Percentiles rank a stretch among this genome's conserved stretches.
Evolutionary conservation across 2,888 invertebrate genomes (phyloP).

Genomic region (Nephrotoma appendiculata): DNA sequence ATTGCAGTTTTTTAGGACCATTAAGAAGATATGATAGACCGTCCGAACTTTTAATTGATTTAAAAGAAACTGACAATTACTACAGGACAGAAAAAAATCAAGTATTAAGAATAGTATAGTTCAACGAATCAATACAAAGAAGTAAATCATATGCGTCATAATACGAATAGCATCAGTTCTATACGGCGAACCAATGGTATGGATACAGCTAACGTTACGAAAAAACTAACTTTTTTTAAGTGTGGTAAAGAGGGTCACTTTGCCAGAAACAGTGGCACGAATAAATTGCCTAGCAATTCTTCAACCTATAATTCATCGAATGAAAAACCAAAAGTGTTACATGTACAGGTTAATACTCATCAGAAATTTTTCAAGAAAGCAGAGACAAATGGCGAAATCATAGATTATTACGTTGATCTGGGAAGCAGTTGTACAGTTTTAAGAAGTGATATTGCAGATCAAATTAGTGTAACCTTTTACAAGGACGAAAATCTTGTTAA

Average conservation of each 20-base stretch:
- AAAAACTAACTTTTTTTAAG: too few species aligned
- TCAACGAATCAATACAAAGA: too few species aligned
- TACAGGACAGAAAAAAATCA: too few species aligned
- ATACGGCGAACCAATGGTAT: background rate
- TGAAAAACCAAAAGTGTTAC: background rate
- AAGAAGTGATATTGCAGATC: background rate
- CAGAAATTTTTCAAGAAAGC: background rate
- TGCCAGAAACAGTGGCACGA: too few species aligned
- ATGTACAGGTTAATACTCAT: background rate
- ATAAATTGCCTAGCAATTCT: background rate
- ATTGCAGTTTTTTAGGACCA: too few species aligned
- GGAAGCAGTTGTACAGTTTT: too few species aligned
- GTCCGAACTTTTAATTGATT: too few species aligned
- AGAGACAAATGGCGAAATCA: background rate
- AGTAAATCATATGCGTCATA: too few species aligned
- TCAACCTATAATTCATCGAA: background rate
- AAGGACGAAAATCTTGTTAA: background rate
- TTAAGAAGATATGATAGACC: too few species aligned
- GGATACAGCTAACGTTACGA: background rate
- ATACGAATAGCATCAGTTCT: background rate
- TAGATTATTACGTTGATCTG: background rate
- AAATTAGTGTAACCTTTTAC: background rate
- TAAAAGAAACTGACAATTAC: too few species aligned
- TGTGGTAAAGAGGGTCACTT: too few species aligned
- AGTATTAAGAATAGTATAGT: too few species aligned